Evolutionary conservation across 1,140 invertebrate genomes (phyloP), one percentile per base, ranked within the genome.

Genomic region (Stegodyphus dumicola): DNA sequence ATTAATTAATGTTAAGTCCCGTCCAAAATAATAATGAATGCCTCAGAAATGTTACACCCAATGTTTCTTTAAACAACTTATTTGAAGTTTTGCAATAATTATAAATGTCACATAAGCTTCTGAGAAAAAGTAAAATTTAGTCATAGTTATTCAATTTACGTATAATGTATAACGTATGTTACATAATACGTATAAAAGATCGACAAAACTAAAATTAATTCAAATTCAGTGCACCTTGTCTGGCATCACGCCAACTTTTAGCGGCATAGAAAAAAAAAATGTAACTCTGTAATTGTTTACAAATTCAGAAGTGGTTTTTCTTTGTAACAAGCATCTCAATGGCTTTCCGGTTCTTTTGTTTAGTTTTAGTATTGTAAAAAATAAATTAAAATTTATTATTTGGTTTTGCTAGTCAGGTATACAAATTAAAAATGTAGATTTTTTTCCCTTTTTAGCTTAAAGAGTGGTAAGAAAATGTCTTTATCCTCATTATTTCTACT

Each of bases 171-270:
- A n/a, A n/a, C n/a, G n/a, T n/a, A n/a, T n/a, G n/a, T n/a, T n/a
- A n/a, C n/a, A n/a, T n/a, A n/a, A n/a, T n/a, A n/a, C n/a, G n/a
- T n/a, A n/a, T n/a, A n/a, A n/a, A n/a, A n/a, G n/a, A n/a, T n/a
- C n/a, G n/a, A n/a, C n/a, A n/a, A n/a, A n/a, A n/a, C n/a, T n/a
- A n/a, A n/a, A 33, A 33, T 33, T 33, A 33, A 33, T 33, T 33
- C 33, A 33, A 67, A 67, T 17, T 71, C 10, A 71, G 69, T 33
- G 33, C 10, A 11, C 6, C 10, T 15, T n/a, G 5, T 65, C 56
- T 83, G 80, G 80, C 80, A 83, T 66, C 80, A 83, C 65, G 80
- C 80, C 80, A 83, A 83, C 11, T 74, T 80, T 83, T 66, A 83
- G 80, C 80, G 80, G 80, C 56, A 69, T 79, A 52, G 67, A 54